Base-by-base conservation (phyloP, 2,113 vertebrate species). In the Antigone vipio region DNA sequence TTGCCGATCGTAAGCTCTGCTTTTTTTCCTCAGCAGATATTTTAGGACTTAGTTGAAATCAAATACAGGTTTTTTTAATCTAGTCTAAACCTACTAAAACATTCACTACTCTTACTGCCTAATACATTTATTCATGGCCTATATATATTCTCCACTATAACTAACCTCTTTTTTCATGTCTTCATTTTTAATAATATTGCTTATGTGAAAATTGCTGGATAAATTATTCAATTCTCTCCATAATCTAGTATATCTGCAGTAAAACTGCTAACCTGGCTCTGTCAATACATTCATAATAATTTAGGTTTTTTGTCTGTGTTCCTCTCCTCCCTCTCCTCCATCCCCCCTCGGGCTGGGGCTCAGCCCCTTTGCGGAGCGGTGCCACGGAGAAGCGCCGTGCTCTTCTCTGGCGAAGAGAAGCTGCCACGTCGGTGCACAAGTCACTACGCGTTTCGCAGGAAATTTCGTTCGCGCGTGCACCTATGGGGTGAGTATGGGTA, bases 131-230 rank as follows among this genome's bases (percentile, higher is more conserved):
- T 97, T 98, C 96, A 97, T 96, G 92, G 86, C 84, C 85, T 97
- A 88, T 96, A 94, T 97, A 94, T 96, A 96, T 97, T 96, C 93
- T 68, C 87, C 93, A 95, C 89, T 97, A 95, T 96, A 97, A 96
- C 95, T 78, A 97, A 96, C 83, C 90, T 95, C 95, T 97, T 97
- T 89, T 67, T 98, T 97, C 87, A 82, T 97, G 94, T 97, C 97
- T 97, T 97, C 95, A 96, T 96, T 97, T 97, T 97, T 97, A 98
- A 97, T 98, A 98, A 97, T 98, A 97, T 96, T 96, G 95, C 96
- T 97, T 96, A 97, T 97, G 90, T 97, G 95, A 98, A 98, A 97
- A 98, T 97, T 97, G 94, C 95, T 96, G 92, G 72, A 96, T 98
- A 98, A 97, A 98, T 98, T 98, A 98, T 98, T 98, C 93, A 97